Conservation (phyloP, 2,888 invertebrate genomes). For the Baronia brevicornis region DNA sequence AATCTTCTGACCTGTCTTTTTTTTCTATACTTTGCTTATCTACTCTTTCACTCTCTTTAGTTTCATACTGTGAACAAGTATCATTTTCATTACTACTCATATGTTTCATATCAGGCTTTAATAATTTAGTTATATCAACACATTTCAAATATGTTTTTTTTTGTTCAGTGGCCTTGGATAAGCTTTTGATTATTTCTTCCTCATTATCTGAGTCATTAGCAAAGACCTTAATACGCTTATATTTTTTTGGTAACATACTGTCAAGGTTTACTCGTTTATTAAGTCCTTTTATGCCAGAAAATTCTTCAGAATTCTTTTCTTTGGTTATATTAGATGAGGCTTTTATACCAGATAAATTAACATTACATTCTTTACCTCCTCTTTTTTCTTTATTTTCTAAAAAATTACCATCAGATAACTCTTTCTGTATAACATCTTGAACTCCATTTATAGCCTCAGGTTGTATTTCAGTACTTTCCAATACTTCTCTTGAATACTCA, state of each 20-base stretch:
- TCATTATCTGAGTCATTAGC: conserved; percentile 31
- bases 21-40: conserved; percentile 6
- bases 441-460: too few relatives aligned
- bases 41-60: conserved; percentile 6
- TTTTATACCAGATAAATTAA: background rate
- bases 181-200: conserved; percentile 7
- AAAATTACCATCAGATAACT: too few relatives aligned
- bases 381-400: conserved; percentile 5
- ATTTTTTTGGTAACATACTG: conserved; percentile 19
- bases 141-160: conserved; percentile 51
- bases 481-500: too few relatives aligned
- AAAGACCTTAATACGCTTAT: conserved; percentile 24
- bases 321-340: too few relatives aligned
- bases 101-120: conserved; percentile 13
- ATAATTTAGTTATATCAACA: conserved; percentile 52
- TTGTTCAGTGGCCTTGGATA: conserved; percentile 6
- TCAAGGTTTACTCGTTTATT: conserved; percentile 7
- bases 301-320: too few relatives aligned
- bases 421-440: conserved; percentile 1
- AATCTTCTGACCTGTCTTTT: conserved; percentile 8
- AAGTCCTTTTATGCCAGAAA: background rate
- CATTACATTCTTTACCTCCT: conserved; percentile 1
- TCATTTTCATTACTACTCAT: conserved; percentile 14
- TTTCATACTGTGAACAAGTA: conserved; percentile 13
- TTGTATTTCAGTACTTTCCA: too few relatives aligned